Conservation (phyloP, 2,888 invertebrate genomes). For the Drosophila melanosoma region DNA sequence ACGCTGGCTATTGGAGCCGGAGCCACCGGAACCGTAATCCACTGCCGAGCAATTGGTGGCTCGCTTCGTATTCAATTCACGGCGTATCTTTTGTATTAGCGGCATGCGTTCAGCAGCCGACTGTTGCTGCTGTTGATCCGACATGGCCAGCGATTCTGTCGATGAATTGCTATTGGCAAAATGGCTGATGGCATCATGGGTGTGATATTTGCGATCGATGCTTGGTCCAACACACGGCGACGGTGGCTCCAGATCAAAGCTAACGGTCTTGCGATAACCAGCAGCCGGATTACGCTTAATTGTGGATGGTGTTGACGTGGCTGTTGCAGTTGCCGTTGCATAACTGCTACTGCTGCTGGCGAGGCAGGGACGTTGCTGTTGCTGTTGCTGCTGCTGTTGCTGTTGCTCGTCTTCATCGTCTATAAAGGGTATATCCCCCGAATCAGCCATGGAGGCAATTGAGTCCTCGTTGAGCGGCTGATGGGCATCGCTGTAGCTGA, state of each 20-base stretch:
- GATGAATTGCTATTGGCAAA: slow-evolving; percentile 67
- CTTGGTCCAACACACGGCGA: slow-evolving; percentile 31
- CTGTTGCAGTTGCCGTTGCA: slow-evolving; percentile 54
- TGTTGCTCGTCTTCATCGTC: slow-evolving; percentile 85
- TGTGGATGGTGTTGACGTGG: slow-evolving; percentile 57
- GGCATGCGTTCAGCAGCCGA: slow-evolving; percentile 63
- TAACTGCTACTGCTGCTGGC: slow-evolving; percentile 31
- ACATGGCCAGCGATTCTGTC: slow-evolving; percentile 64
- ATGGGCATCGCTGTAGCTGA: slow-evolving; percentile 80
- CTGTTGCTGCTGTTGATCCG: slow-evolving; percentile 22
- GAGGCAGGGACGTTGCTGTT: slow-evolving; percentile 54
- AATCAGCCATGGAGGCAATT: slow-evolving; percentile 83
- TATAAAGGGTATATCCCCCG: slow-evolving; percentile 85
- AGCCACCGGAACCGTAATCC: slow-evolving; percentile 74
- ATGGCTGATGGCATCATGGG: slow-evolving; percentile 82
- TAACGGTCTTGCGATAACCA: slow-evolving; percentile 84
- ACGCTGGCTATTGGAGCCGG: slow-evolving; percentile 78
- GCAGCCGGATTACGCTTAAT: slow-evolving; percentile 58
- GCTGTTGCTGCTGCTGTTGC: slow-evolving; percentile 56
- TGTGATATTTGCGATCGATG: slow-evolving; percentile 80
- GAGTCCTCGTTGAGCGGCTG: slow-evolving; percentile 84
- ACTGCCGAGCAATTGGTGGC: slow-evolving; percentile 74
- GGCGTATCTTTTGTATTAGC: slow-evolving; percentile 80
- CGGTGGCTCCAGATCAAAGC: slow-evolving; percentile 82
- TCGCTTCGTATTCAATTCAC: slow-evolving; percentile 78